Evolutionary conservation across 2,888 invertebrate genomes (phyloP).

Genomic region (Stenchaetothrips biformis): DNA sequence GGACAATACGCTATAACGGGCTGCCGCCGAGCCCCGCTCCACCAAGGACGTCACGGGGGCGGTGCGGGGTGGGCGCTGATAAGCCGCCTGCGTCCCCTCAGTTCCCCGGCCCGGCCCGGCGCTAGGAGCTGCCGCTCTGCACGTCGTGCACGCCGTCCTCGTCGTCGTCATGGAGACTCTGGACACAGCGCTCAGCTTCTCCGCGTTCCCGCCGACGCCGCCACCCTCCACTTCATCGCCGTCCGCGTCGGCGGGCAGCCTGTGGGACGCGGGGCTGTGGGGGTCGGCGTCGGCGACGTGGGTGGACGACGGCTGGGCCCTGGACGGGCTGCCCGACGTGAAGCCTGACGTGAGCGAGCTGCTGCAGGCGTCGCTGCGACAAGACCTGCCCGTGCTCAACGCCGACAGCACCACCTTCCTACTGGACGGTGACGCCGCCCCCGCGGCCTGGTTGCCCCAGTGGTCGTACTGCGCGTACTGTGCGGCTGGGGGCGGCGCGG

Average conservation of each 20-base stretch:
- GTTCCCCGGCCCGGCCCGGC: not conserved
- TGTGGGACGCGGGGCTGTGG: not conserved
- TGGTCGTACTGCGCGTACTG: slow-evolving; percentile 8
- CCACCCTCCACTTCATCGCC: not conserved
- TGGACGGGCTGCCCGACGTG: not conserved
- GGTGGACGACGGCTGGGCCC: not conserved
- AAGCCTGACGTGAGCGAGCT: slow-evolving; percentile 15
- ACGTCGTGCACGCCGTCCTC: not conserved
- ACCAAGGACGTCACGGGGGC: too few relatives aligned
- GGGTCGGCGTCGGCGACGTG: not conserved
- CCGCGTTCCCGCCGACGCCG: slow-evolving; percentile 8
- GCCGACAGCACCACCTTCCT: slow-evolving; percentile 19
- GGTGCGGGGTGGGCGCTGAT: not conserved
- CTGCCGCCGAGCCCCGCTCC: too few relatives aligned
- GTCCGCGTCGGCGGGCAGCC: not conserved
- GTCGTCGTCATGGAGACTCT: not conserved
- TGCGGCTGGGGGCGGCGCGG: not conserved
- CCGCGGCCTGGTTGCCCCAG: slow-evolving; percentile 1
- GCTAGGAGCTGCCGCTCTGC: not conserved
- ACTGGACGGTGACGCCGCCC: not conserved
- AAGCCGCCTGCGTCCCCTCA: not conserved
- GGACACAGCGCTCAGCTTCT: not conserved
- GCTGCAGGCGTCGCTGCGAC: not conserved
- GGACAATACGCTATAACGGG: slow-evolving; percentile 10
- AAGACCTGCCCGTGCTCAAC: slow-evolving; percentile 8